A percentile compares a stretch with the other conserved stretches of the same genome.
These are phyloP conservation scores for Rhynchotus rufescens DNA, from an alignment of 2,797 vertebrate genomes.

Conservation along the genomic window DNA sequence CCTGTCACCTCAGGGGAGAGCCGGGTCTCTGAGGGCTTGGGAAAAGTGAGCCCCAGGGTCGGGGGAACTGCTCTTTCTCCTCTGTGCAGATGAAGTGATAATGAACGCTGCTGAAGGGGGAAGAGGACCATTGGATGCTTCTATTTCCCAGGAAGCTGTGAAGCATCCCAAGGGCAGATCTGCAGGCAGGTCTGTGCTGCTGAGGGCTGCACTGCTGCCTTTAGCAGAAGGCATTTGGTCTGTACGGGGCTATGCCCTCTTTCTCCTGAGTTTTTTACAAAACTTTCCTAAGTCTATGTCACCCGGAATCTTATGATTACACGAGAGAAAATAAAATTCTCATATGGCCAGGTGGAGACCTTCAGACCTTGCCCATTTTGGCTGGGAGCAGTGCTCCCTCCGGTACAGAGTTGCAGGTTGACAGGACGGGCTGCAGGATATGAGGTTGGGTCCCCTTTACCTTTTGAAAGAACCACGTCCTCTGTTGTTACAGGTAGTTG, in stretches of 20 bases:
- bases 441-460: neutral
- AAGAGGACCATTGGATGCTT: constrained; percentile 8
- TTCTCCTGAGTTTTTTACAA: neutral
- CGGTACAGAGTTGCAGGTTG: neutral
- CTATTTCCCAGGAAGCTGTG: constrained; percentile 50
- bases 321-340: neutral
- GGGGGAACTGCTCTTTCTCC: constrained; percentile 7
- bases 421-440: neutral
- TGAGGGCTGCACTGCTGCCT: neutral
- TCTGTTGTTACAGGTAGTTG: neutral
- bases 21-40: constrained; percentile 7
- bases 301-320: neutral
- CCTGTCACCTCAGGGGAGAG: neutral
- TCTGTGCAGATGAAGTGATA: constrained; percentile 39
- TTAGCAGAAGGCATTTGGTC: neutral
- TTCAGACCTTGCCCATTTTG: neutral
- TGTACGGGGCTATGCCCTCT: neutral
- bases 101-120: constrained; percentile 20
- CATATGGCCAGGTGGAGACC: neutral
- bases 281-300: constrained; percentile 5
- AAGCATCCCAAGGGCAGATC: constrained; percentile 51
- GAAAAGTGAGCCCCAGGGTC: constrained; percentile 60
- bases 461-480: neutral
- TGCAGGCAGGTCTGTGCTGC: neutral
- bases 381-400: neutral